Evolutionary conservation across 2,797 vertebrate genomes (phyloP), one percentile per base, ranked within the genome.

Genomic region (Eutrigla gurnardus): DNA sequence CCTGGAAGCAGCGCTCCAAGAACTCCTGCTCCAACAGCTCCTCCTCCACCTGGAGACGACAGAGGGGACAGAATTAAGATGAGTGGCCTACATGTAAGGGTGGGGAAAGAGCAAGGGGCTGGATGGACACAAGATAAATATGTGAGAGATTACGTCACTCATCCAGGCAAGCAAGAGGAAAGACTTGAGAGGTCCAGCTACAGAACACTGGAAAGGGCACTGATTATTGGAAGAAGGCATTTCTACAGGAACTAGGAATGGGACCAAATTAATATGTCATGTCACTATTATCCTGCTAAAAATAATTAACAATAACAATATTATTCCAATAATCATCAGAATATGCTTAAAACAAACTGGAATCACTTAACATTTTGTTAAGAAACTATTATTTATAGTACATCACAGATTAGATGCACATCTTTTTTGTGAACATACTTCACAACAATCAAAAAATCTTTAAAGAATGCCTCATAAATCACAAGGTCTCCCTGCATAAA

Each of bases 11-110:
- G 54, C 97, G 97, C 86, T 99, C 97, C 15, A 99, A 87, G 85
- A 99, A 99, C 76, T 99, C 98, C 88, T 99, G 97, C 85, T 99
- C 98, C 93, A 97, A 91, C 47, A 99, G 94, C 88, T 99, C 98
- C 84, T 98, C 97, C 71, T 99, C 97, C 82, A 99, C 97, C 98
- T 99, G 89, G 39, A 46, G 3, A 14, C 11, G 10, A 52, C 0
- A 6, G 69, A 17, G 17, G 18, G 18, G 17, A 54, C 7, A 46
- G 13, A 33, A 47, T 8, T 12, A 14, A 67, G 33, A 46, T 33
- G 53, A 64, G 54, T 14, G 46, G 43, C 13, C 11, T 37, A 14
- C 49, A 15, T 9, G 6, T 33, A 52, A 36, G n/a, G 8, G 18
- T 36, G 0, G 40, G 6, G 2, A 8, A 37, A 49, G 9, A 43